phyloP scores from a whole-genome alignment of 2,797 vertebrate species.

The Streptopelia turtur region DNA sequence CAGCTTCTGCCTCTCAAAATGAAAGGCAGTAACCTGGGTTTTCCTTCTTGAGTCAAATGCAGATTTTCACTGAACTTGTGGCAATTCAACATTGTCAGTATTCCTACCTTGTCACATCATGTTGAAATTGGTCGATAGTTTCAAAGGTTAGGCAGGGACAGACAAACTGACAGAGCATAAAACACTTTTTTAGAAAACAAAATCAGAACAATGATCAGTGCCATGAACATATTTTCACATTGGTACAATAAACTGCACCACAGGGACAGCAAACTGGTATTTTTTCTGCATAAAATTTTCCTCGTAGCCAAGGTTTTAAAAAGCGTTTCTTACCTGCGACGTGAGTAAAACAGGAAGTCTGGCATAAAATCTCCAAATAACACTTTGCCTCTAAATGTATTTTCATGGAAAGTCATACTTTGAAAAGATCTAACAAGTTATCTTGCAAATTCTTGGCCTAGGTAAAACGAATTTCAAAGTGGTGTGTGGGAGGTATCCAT shows the following conservation, averaged over 20 bases:
- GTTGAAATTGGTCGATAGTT: neutral
- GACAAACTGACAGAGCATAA: neutral
- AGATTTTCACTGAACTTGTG: neutral
- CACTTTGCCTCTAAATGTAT: neutral
- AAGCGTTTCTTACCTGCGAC: neutral
- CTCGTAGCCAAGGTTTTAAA: neutral
- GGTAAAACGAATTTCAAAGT: neutral
- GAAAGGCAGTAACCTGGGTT: neutral
- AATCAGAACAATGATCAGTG: neutral
- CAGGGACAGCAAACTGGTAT: neutral
- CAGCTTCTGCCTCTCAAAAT: neutral
- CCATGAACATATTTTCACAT: neutral
- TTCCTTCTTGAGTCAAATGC: neutral
- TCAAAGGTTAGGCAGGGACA: neutral
- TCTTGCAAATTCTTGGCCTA: neutral
- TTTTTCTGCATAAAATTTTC: neutral
- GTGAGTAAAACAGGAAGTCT: neutral
- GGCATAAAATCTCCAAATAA: neutral
- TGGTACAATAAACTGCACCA: neutral
- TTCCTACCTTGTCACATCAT: neutral
- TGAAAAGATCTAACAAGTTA: neutral
- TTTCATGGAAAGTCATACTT: slow-evolving; percentile 7
- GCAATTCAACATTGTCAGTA: neutral
- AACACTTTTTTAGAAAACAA: neutral
- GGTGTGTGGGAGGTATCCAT: neutral